Evolutionary conservation across 2,888 invertebrate species (phyloP), one percentile per base, ranked within the genome.

Genomic region (Monoplex corrugatus): DNA sequence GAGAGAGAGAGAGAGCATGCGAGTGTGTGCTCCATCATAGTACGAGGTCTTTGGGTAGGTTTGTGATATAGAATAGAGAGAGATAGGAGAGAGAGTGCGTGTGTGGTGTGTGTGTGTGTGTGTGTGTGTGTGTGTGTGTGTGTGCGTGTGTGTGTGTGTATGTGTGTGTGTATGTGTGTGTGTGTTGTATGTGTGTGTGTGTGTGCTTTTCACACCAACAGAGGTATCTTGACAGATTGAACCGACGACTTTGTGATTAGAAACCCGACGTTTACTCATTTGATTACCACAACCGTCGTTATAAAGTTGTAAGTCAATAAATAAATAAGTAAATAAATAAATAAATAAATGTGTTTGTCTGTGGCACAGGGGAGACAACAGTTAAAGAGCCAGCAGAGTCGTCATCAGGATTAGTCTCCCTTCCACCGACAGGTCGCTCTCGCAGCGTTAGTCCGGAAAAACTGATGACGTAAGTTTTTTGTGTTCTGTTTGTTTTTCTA

Each of bases 371-470:
- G 85, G 85, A 85, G 35, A 63, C 85, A 45, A 85, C 23, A 38
- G 40, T 85, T 13, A 85, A 85, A 38, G 32, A 40, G 38, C 85
- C 85, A 3, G 63, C n/a, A 5, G 63, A 85, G 16, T 35, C 57
- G 0, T 28, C 10, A 16, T 40, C 38, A 85, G 50, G 35, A 40
- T 28, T 63, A 38, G 85, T n/a, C 40, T 57, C 85, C 85, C 85
- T 57, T 85, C 57, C 57, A 8, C 78, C 78, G 40, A 78, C 40
- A 19, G 78, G 78, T 23, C 78, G 78, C 16, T 88, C 90, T n/a
- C 86, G 90, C 16, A 90, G 90, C 72, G 88, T 90, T 0, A 90
- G 90, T 50, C 90, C 90, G 2, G 84, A 45, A 2, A 44, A 88
- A 45, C 35, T 82, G 32, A 88, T 84, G 90, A n/a, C n/a, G n/a